Conservation (phyloP, 2,888 invertebrate genomes). For the Unio pictorum region DNA sequence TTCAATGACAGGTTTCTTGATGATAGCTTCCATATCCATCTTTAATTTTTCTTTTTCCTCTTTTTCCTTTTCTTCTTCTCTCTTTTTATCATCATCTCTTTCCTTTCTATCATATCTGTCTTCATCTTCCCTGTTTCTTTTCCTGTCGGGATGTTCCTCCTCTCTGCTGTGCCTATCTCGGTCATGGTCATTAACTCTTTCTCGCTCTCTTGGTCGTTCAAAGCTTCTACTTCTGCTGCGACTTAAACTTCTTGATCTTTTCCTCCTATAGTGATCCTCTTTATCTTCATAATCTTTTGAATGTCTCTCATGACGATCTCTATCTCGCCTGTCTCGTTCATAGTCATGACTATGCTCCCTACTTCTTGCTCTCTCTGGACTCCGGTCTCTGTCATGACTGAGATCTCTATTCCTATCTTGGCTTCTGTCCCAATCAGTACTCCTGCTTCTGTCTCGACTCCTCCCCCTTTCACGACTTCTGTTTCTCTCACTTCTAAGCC, state of each 20-base stretch:
- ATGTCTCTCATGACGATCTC: slow-evolving; percentile 13
- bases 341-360: too few species aligned
- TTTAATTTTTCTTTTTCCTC: slow-evolving; percentile 11
- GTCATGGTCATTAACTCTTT: too few species aligned
- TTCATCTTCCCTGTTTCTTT: too few species aligned
- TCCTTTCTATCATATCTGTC: too few species aligned
- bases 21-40: slow-evolving; percentile 7
- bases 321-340: neutral
- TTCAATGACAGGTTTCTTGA: slow-evolving; percentile 12
- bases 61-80: neutral
- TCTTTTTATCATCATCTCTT: too few species aligned
- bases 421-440: slow-evolving; percentile 8
- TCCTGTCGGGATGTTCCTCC: too few species aligned
- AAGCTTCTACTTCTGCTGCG: too few species aligned
- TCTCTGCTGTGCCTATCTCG: too few species aligned
- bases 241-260: slow-evolving; percentile 4
- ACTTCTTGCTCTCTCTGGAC: slow-evolving; percentile 8
- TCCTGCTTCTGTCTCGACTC: slow-evolving; percentile 21
- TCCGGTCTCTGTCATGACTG: slow-evolving; percentile 19
- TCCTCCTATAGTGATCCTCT: slow-evolving; percentile 9
- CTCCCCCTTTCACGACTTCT: slow-evolving; percentile 16
- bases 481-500: slow-evolving; percentile 13
- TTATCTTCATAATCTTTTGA: slow-evolving; percentile 19
- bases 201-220: too few species aligned
- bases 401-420: slow-evolving; percentile 20